Base-by-base conservation (phyloP, 92 coral and sea anemone species). In the Epizoanthus rinbou region DNA sequence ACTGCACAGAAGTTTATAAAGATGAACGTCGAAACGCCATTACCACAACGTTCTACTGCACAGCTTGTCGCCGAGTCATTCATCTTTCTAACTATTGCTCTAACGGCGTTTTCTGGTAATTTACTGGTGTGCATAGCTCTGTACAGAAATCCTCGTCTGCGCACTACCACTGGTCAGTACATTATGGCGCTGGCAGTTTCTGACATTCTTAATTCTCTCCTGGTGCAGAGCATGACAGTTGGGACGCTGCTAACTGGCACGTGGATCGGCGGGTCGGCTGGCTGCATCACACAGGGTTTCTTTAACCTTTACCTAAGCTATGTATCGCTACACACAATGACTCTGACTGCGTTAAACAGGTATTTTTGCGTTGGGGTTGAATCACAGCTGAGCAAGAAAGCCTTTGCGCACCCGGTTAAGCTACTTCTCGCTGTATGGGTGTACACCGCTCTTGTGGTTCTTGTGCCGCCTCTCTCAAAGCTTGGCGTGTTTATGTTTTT, bases 261-360 rank as follows among this genome's bases (percentile, higher is more conserved):
- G 41, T 76, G 70, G 82, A 76, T 76, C 25, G 82, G 69, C 56
- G 70, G 82, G 33, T 39, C 82, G 25, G 37, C 22, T 18, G 82
- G 82, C 14, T 76, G 82, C 43, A 76, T 37, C 57, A 76, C n/a
- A 31, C 82, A 76, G 23, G 82, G 82, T 23, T 76, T 76, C 41
- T 76, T 76, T n/a, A 76, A 76, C 33, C 23, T 76, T 54, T 76
- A 76, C 54, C 82, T 76, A 45, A 76, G 82, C 33, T 76, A 76
- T 21, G 70, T 76, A 11, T 76, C 82, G 57, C 69, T 76, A 19
- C 82, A 76, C 33, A 76, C 69, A 13, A 76, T 76, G 82, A 60
- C 82, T 10, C 54, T 76, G 39, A 76, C 82, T 22, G 82, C 82
- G 10, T 43, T 76, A 39, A 76, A 76, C 69, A 76, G 82, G n/a